Percentiles rank a stretch among this genome's conserved stretches.
phyloP scores from a whole-genome alignment of 2,797 vertebrate species.

The Scolopax bukidnonensis region DNA sequence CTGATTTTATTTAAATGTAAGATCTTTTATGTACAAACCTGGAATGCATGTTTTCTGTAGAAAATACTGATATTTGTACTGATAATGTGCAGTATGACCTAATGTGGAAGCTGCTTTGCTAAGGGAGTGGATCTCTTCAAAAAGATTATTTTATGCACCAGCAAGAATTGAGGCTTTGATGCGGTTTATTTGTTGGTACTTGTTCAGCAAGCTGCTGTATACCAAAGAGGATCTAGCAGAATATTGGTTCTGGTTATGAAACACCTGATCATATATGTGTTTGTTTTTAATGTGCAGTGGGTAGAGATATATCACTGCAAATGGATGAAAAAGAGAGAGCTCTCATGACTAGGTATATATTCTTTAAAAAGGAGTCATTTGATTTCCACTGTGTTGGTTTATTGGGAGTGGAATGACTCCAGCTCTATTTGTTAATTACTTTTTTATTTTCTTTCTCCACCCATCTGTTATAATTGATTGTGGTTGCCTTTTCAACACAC shows the following conservation, averaged over 20 bases:
- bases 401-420: background rate
- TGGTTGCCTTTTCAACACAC: background rate
- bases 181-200: background rate
- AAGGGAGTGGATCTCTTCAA: background rate
- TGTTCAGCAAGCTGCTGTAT: background rate
- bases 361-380: background rate
- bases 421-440: background rate
- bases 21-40: background rate
- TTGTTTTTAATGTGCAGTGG: background rate
- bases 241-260: background rate
- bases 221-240: background rate
- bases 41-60: background rate
- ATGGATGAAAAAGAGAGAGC: background rate
- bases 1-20: background rate
- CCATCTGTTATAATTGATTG: background rate
- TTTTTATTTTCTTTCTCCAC: background rate
- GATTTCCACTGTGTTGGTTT: background rate
- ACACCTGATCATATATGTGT: background rate
- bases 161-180: background rate
- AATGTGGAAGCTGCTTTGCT: background rate
- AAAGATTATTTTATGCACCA: background rate
- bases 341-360: background rate
- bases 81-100: background rate
- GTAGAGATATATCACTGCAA: background rate
- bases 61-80: background rate